Percentiles rank a stretch among this genome's conserved stretches.
Evolutionary conservation across 2,797 vertebrate species (phyloP).

Genomic region (Miichthys miiuy): DNA sequence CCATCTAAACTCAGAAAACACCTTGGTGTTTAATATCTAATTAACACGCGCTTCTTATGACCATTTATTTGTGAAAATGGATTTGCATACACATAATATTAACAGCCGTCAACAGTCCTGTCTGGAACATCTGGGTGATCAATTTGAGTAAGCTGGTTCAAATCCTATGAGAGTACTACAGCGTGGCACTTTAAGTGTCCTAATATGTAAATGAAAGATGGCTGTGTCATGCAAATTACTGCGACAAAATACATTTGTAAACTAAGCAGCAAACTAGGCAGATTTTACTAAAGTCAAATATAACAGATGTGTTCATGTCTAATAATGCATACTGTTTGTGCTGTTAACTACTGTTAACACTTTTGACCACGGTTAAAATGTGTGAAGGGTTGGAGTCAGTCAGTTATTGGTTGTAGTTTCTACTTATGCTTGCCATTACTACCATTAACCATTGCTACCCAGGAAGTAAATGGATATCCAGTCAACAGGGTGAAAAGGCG

Average conservation of each 20-base stretch:
- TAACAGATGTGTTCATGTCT: background rate
- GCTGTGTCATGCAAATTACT: slow-evolving; percentile 17
- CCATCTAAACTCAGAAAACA: background rate
- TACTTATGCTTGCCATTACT: background rate
- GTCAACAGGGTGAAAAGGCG: background rate
- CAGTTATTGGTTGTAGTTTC: background rate
- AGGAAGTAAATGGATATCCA: slow-evolving; percentile 10
- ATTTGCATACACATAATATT: slow-evolving; percentile 15
- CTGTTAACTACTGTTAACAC: background rate
- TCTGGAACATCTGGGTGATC: slow-evolving; percentile 32
- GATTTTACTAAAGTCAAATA: slow-evolving; percentile 13
- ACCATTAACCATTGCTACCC: background rate
- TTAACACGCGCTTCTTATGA: background rate
- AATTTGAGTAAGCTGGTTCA: slow-evolving; percentile 23
- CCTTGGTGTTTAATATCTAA: background rate
- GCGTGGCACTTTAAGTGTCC: slow-evolving; percentile 22
- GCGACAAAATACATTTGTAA: slow-evolving; percentile 4
- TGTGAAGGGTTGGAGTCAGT: background rate
- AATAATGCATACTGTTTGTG: background rate
- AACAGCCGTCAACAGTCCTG: slow-evolving; percentile 16
- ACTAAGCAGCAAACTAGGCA: background rate
- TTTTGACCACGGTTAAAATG: background rate
- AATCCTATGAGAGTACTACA: slow-evolving; percentile 28
- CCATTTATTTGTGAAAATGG: slow-evolving; percentile 5
- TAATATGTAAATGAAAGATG: slow-evolving; percentile 35